Evolutionary conservation across 2,797 vertebrate genomes (phyloP).

Genomic region (Ataeniobius toweri): DNA sequence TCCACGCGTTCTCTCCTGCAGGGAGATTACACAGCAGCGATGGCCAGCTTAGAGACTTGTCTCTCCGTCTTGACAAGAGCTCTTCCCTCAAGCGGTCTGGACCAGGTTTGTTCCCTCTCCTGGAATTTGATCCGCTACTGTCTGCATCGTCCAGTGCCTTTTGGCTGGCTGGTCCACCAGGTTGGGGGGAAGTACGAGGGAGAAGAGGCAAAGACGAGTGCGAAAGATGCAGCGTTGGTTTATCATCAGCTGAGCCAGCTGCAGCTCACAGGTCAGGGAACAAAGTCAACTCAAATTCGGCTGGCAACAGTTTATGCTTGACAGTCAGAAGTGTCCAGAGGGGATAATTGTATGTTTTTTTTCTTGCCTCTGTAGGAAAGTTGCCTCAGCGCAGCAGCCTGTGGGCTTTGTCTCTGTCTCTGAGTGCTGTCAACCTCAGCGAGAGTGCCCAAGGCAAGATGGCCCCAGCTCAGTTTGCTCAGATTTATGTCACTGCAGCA

Average conservation of each 20-base stretch:
- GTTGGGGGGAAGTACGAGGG: slow-evolving; percentile 89
- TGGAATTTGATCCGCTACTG: slow-evolving; percentile 96
- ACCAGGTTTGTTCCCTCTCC: slow-evolving; percentile 91
- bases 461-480: slow-evolving; percentile 84
- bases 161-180: slow-evolving; percentile 93
- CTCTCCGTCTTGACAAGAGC: slow-evolving; percentile 89
- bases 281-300: neutral
- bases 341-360: neutral
- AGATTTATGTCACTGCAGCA: slow-evolving; percentile 93
- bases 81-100: slow-evolving; percentile 87
- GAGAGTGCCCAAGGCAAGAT: slow-evolving; percentile 94
- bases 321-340: neutral
- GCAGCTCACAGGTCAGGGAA: slow-evolving; percentile 89
- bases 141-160: slow-evolving; percentile 89
- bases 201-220: slow-evolving; percentile 91
- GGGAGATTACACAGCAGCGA: slow-evolving; percentile 90
- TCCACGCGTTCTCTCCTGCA: slow-evolving; percentile 50
- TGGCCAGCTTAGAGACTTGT: slow-evolving; percentile 90
- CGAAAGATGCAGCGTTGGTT: slow-evolving; percentile 90
- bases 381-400: slow-evolving; percentile 87
- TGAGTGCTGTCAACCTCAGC: slow-evolving; percentile 93
- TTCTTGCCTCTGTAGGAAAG: slow-evolving; percentile 81
- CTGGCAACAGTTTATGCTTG: neutral
- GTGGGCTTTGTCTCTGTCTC: slow-evolving; percentile 89
- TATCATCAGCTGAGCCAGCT: slow-evolving; percentile 95